These are phyloP conservation scores for Gymnarchus niloticus DNA, from an alignment of 2,113 vertebrate genomes.

Conservation along the genomic window DNA sequence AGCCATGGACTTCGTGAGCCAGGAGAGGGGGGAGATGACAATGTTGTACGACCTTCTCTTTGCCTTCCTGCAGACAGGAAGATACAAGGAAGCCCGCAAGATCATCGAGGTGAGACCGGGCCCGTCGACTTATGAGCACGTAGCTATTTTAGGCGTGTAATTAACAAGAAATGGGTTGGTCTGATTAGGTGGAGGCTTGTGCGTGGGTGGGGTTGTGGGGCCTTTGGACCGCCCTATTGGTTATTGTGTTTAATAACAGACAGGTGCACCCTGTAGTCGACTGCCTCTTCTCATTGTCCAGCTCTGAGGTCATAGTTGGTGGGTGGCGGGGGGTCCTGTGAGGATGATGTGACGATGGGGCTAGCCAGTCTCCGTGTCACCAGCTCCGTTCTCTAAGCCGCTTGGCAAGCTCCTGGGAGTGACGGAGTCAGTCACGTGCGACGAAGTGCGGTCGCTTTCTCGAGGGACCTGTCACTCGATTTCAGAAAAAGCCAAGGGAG, in stretches of 20 bases:
- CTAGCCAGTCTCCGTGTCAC: not conserved
- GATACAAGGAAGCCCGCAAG: constrained; percentile 87
- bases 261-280: not conserved
- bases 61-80: constrained; percentile 82
- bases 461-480: not conserved
- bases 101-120: constrained; percentile 84
- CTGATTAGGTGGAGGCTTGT: not conserved
- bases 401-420: not conserved
- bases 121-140: constrained; percentile 55
- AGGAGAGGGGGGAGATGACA: constrained; percentile 81
- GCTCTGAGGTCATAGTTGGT: not conserved
- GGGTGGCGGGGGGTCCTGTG: not conserved
- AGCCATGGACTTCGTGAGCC: constrained; percentile 85
- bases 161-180: constrained; percentile 64
- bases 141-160: constrained; percentile 66
- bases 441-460: not conserved
- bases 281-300: not conserved
- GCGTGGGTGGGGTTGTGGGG: not conserved
- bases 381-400: not conserved
- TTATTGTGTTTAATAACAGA: not conserved
- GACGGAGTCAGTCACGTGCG: not conserved
- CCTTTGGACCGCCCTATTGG: not conserved
- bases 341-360: not conserved
- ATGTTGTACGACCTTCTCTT: constrained; percentile 93
- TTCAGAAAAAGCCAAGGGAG: not conserved